Base-by-base conservation (phyloP, 2,888 invertebrate genomes). In the Agelastica alni region DNA sequence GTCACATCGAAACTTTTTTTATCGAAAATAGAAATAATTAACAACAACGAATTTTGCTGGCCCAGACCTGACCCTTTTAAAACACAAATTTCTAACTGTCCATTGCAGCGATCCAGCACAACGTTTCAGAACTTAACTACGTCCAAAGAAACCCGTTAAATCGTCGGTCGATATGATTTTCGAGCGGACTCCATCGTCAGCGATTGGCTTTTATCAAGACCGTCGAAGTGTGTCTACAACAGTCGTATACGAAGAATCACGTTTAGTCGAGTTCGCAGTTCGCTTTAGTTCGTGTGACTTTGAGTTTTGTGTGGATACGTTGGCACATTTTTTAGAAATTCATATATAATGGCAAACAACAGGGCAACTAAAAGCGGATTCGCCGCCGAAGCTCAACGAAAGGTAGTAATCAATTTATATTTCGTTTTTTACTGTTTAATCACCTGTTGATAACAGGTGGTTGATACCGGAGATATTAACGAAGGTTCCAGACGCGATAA, bases 361-460 rank as follows among this genome's bases (percentile, higher is more conserved):
- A 82, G 93, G 77, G 93, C 93, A 68, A 81, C 91, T 56, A 93
- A 93, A 78, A 91, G 92, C 73, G 96, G 96, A 86, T 93, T 95
- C 82, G 96, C 95, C 68, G 94, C 95, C 54, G 96, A 96, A 78
- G 93, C 95, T 47, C 95, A 96, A 79, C 85, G 91, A 76, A 96
- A 95, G 88, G 96, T 96, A n/a, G n/a, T 79, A 58, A 55, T 47
- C 26, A 18, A 12, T n/a, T 52, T 34, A 16, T 32, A 39, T 28
- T 18, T 22, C 20, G 18, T 43, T n/a, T 13, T 26, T 16, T 2
- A 18, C 12, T 34, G 14, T 2, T 26, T 2, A 30, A 10, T 31
- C 4, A n/a, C 9, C 28, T 45, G 10, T 17, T 26, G 12, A 12
- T 47, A 46, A 53, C 60, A 54, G 55, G 53, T 58, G 52, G 48